A percentile compares a stretch with the other conserved stretches of the same genome.
Conservation (phyloP, 2,888 invertebrate genomes). For the Trimorus sp. region DNA sequence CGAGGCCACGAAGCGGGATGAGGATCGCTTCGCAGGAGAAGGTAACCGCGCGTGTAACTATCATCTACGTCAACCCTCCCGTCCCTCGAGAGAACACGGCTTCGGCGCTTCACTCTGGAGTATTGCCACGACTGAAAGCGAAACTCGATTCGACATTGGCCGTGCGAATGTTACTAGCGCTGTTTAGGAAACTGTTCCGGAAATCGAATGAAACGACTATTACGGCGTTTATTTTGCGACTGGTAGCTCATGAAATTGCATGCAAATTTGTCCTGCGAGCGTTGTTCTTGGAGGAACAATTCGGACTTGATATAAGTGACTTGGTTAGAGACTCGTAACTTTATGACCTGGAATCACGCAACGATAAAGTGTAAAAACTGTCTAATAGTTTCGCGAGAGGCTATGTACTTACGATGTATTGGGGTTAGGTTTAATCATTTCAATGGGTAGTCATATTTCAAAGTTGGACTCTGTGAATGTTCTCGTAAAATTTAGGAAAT, state of each 20-base stretch:
- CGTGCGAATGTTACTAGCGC: conserved; percentile 50
- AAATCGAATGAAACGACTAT: conserved; percentile 61
- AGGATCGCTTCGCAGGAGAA: conserved; percentile 69
- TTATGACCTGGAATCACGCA: no score
- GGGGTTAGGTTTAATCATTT: no score
- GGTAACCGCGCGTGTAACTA: conserved; percentile 80
- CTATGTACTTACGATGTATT: no score
- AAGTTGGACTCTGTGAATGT: no score
- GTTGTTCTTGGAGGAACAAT: conserved; percentile 23
- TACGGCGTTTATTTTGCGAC: conserved; percentile 51
- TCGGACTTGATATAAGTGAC: conserved; percentile 43
- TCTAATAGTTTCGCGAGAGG: no score
- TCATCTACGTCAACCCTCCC: conserved; percentile 68
- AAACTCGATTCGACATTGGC: conserved; percentile 52
- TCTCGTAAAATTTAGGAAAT: no score
- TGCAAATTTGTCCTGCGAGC: conserved; percentile 39
- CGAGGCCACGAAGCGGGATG: conserved; percentile 55
- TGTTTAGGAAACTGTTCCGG: conserved; percentile 54
- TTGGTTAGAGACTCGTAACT: background rate
- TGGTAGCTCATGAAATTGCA: conserved; percentile 45
- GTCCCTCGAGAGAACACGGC: conserved; percentile 59
- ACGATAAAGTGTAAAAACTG: no score
- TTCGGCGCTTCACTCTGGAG: conserved; percentile 56
- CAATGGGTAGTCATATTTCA: no score
- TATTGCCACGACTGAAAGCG: conserved; percentile 21